phyloP scores from a whole-genome alignment of 2,888 invertebrate species.

The Diogma glabrata region DNA sequence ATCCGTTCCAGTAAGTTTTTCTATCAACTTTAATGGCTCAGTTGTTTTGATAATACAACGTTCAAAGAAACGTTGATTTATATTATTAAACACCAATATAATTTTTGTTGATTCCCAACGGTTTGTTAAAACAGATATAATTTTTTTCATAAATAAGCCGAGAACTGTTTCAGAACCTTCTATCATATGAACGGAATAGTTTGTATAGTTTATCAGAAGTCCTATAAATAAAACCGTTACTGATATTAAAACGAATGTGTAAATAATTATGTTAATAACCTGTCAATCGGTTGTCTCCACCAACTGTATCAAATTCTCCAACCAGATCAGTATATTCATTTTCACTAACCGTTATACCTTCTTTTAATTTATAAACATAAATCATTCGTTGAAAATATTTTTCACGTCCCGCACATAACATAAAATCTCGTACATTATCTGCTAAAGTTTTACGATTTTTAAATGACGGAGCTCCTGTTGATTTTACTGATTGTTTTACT shows the following conservation, averaged over 20 bases:
- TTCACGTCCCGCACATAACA: slow-evolving; percentile 13
- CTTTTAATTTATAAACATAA: slow-evolving; percentile 13
- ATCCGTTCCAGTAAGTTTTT: background rate
- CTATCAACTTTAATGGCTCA: slow-evolving; percentile 12
- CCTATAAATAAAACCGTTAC: background rate
- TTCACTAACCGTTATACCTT: background rate
- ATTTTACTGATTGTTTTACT: too few species aligned
- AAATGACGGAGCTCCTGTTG: slow-evolving; percentile 12
- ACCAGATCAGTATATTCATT: slow-evolving; percentile 10
- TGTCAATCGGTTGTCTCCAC: slow-evolving; percentile 1
- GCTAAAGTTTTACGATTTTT: slow-evolving; percentile 16
- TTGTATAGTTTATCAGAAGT: slow-evolving; percentile 15
- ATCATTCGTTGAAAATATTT: slow-evolving; percentile 17
- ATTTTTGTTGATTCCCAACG: slow-evolving; percentile 13
- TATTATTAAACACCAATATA: slow-evolving; percentile 16
- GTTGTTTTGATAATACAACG: slow-evolving; percentile 7
- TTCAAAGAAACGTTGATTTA: slow-evolving; percentile 14
- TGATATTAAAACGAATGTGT: background rate
- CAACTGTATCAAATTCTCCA: slow-evolving; percentile 10
- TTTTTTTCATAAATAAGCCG: slow-evolving; percentile 14
- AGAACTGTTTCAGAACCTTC: slow-evolving; percentile 18
- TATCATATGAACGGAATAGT: slow-evolving; percentile 17
- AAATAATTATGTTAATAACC: background rate
- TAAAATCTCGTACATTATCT: slow-evolving; percentile 16
- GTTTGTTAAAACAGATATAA: slow-evolving; percentile 7